Evolutionary conservation across 2,113 vertebrate genomes (phyloP), one percentile per base, ranked within the genome.

Genomic region (Ia io): DNA sequence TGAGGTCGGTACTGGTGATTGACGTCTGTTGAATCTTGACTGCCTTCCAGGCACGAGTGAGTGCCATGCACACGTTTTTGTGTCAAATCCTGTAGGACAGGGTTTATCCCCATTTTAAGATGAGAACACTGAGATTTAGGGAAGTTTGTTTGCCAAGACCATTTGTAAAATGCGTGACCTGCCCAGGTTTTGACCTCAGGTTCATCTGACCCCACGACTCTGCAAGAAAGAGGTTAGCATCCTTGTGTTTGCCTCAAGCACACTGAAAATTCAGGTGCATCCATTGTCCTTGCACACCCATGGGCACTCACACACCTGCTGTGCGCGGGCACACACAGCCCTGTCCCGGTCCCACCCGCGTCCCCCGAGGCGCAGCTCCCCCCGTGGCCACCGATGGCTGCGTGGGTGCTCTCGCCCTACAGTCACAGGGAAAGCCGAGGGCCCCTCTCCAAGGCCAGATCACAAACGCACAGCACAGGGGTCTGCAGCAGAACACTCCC

Each of bases 41-140:
- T 59, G 71, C 77, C 63, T 87, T 84, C 74, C 42, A 83, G 83
- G 56, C 37, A 1, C 70, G 53, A 53, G 23, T 37, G 51, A 74
- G 51, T 61, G 30, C 61, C 85, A 74, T 37, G 85, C 53, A 44
- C 49, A 37, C 4, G 11, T 88, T 94, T 91, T 87, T 86, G 65
- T 61, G n/a, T 79, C 70, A 53, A 56, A 78, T 65, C 69, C 93
- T 59, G 4, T 22, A 61, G 49, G 37, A 20, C 84, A 53, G 37
- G n/a, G 90, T 22, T 70, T 61, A 49, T 20, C 51, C 32, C 37
- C 53, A 30, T 84, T 76, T 80, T 71, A 90, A 94, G 47, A 70
- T 37, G 20, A 71, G 87, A 88, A 80, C 49, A 61, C 65, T 20
- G 14, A 90, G 42, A 5, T 30, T 56, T 47, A 22, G 23, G 67